phyloP scores from a whole-genome alignment of 1,140 invertebrate species.

The Phocides pigmalion region DNA sequence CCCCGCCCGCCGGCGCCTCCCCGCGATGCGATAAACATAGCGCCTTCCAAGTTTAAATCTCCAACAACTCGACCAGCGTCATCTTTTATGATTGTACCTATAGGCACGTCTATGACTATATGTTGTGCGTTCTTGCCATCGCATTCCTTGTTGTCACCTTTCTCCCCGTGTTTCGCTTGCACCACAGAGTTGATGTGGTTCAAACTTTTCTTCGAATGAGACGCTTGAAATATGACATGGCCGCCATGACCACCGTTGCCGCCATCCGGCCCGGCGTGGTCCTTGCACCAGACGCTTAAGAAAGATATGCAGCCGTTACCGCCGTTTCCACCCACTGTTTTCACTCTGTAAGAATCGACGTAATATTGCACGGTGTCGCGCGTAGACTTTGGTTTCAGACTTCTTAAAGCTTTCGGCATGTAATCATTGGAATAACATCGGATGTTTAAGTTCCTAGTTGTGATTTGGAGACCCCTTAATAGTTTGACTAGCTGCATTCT shows the following conservation, averaged over 20 bases:
- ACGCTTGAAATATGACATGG: slow-evolving; percentile 91
- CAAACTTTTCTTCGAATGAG: slow-evolving; percentile 89
- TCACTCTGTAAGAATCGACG: slow-evolving; percentile 87
- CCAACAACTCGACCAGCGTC: slow-evolving; percentile 79
- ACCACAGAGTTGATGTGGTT: slow-evolving; percentile 85
- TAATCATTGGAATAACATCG: slow-evolving; percentile 47
- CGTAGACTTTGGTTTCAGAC: slow-evolving; percentile 70
- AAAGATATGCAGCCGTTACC: slow-evolving; percentile 97
- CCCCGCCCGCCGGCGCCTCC: slow-evolving; percentile 98
- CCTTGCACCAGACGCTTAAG: slow-evolving; percentile 89
- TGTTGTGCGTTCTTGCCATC: slow-evolving; percentile 94
- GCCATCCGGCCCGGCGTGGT: slow-evolving; percentile 96
- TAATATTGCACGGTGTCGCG: slow-evolving; percentile 84
- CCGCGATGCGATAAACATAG: slow-evolving; percentile 96
- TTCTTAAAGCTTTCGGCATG: slow-evolving; percentile 63
- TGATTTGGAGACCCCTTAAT: background rate
- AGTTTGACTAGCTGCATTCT: slow-evolving; percentile 11
- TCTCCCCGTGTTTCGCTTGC: slow-evolving; percentile 88
- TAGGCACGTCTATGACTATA: slow-evolving; percentile 90
- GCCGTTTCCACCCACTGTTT: slow-evolving; percentile 92
- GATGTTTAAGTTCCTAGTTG: background rate
- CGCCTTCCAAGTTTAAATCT: slow-evolving; percentile 80
- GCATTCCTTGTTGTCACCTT: slow-evolving; percentile 91
- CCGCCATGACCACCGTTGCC: slow-evolving; percentile 99
- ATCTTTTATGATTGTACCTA: slow-evolving; percentile 93